Evolutionary conservation across 1,140 invertebrate species (phyloP), one percentile per base, ranked within the genome.

Genomic region (Cepaea nemoralis): DNA sequence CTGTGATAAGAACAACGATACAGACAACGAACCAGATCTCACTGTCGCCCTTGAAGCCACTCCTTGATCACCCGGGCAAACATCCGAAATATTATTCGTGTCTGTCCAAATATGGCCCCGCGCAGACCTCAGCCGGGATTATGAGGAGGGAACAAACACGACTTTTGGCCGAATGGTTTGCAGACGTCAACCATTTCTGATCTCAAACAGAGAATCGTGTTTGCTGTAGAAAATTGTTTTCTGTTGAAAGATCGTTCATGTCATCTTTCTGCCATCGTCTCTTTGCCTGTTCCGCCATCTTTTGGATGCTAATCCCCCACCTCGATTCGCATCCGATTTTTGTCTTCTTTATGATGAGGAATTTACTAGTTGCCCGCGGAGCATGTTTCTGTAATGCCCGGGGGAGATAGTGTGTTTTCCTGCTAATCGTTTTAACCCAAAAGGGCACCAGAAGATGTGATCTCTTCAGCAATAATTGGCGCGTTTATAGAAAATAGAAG

Each of bases 201-300:
- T 77, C 48, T 77, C 59, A 59, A 77, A 42, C 75, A 77, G 75
- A 77, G 22, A 8, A 63, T 3, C 55, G 27, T 77, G 75, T 77
- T 77, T 55, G 39, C 55, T 39, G 22, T 27, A 63, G 75, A 77
- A 77, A 77, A 77, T 77, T 77, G 75, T 77, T 77, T 77, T 77
- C 69, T 71, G 69, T 39, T 71, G 37, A 39, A 71, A 71, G 69
- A 71, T 71, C 40, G 69, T 39, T 24, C 22, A 27, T 31, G 59
- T 63, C 59, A 63, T 63, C 59, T n/a, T 63, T 63, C 59, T 63
- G 33, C 33, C 59, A 27, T 31, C 59, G 27, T 63, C n/a, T 63
- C 59, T 63, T 63, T 27, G 59, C 59, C 5, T 63, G n/a, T 27
- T n/a, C 5, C 5, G 59, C 59, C 59, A 63, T 63, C 59, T 31